phyloP scores from a whole-genome alignment of 2,888 invertebrate species.

The Limenitis camilla region DNA sequence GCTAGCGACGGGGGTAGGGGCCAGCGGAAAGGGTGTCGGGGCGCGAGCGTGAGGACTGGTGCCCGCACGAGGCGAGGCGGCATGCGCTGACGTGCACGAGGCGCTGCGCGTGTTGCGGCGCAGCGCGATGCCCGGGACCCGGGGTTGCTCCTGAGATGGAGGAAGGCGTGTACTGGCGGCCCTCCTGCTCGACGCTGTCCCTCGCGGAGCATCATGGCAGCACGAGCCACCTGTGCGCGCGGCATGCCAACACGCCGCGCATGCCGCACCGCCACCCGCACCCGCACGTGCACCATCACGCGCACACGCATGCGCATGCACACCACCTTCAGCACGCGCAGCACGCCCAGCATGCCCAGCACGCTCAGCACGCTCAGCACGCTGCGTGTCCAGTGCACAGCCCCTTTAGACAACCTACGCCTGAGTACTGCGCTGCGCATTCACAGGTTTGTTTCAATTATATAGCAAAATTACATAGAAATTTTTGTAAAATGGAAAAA shows the following conservation, averaged over 20 bases:
- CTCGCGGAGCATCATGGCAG: slow-evolving; percentile 69
- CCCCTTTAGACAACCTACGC: slow-evolving; percentile 78
- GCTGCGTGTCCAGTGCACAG: slow-evolving; percentile 83
- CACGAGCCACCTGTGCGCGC: slow-evolving; percentile 63
- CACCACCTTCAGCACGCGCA: slow-evolving; percentile 62
- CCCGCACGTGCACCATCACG: slow-evolving; percentile 57
- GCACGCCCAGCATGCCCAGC: slow-evolving; percentile 56
- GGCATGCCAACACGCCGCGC: slow-evolving; percentile 59
- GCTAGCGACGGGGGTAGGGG: slow-evolving; percentile 48
- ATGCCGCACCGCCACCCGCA: slow-evolving; percentile 59
- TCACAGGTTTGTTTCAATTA: slow-evolving; percentile 50
- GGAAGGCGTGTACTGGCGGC: slow-evolving; percentile 70
- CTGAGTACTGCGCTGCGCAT: slow-evolving; percentile 67
- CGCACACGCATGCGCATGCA: slow-evolving; percentile 59
- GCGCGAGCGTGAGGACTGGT: slow-evolving; percentile 71
- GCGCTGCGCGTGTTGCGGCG: slow-evolving; percentile 73
- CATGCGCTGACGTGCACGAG: slow-evolving; percentile 71
- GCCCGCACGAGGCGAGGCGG: slow-evolving; percentile 71
- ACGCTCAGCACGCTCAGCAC: slow-evolving; percentile 60
- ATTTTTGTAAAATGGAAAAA: neutral
- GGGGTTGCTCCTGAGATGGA: slow-evolving; percentile 59
- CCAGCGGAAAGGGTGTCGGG: slow-evolving; percentile 70
- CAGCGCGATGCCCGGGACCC: slow-evolving; percentile 63
- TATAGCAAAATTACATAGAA: neutral
- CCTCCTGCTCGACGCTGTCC: slow-evolving; percentile 69